Evolutionary conservation across 2,888 invertebrate species (phyloP).

Genomic region (Drosophila gaucha): DNA sequence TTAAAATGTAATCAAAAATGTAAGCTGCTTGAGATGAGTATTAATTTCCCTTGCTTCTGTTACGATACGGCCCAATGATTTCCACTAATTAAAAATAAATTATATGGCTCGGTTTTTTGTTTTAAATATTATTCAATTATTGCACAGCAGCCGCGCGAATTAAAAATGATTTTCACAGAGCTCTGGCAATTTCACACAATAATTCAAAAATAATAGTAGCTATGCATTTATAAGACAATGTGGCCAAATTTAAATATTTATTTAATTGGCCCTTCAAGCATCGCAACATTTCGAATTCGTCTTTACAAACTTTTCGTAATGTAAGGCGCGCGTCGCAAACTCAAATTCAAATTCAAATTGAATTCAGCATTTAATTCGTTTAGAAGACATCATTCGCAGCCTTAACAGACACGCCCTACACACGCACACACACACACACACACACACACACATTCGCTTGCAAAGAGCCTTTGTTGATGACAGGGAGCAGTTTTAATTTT

Average conservation of each 20-base stretch:
- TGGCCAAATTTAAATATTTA: conserved; percentile 69
- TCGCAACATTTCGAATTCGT: conserved; percentile 13
- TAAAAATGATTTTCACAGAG: conserved; percentile 17
- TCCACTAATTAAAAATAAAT: conserved; percentile 66
- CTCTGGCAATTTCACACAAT: conserved; percentile 54
- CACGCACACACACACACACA: neutral
- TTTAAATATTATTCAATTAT: conserved; percentile 32
- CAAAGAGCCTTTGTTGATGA: conserved; percentile 14
- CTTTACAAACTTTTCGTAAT: conserved; percentile 23
- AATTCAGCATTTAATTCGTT: conserved; percentile 57
- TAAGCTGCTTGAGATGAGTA: conserved; percentile 53
- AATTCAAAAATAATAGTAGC: conserved; percentile 42
- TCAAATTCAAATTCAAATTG: conserved; percentile 55
- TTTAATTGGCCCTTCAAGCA: conserved; percentile 57
- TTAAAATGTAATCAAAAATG: conserved; percentile 68
- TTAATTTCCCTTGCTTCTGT: conserved; percentile 15
- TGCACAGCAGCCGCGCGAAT: conserved; percentile 24
- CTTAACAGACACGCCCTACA: neutral
- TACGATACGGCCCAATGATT: conserved; percentile 56
- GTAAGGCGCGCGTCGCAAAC: conserved; percentile 27
- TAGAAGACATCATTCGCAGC: conserved; percentile 27
- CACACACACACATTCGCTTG: neutral
- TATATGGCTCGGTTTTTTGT: conserved; percentile 43
- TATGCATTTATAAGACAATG: conserved; percentile 42
- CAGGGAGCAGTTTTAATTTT: conserved; percentile 16